These are phyloP conservation scores for Wasmannia auropunctata DNA, from an alignment of 1,140 invertebrate genomes.

Conservation along the genomic window DNA sequence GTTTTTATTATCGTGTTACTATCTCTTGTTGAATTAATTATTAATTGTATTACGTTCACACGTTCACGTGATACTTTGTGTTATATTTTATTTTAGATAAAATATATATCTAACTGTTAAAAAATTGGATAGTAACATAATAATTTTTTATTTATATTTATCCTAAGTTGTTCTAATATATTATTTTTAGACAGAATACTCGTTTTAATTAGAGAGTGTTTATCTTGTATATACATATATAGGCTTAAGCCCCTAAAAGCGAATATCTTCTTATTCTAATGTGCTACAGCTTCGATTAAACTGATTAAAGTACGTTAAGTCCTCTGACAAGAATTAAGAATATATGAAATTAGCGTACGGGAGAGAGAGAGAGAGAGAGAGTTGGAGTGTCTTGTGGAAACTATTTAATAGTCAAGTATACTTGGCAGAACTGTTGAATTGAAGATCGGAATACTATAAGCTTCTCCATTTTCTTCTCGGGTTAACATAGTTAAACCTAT, in stretches of 20 bases:
- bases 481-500: not conserved
- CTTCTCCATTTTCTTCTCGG: not conserved
- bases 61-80: not conserved
- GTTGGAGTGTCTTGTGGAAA: not conserved
- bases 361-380: not conserved
- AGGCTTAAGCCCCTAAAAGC: not conserved
- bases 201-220: not conserved
- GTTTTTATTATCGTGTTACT: not conserved
- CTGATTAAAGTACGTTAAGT: not conserved
- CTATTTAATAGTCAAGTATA: constrained; percentile 29
- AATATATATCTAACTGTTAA: not conserved
- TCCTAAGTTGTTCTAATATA: not conserved
- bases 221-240: not conserved
- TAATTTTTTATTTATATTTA: not conserved
- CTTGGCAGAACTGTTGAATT: constrained; percentile 3
- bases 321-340: not conserved
- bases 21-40: not conserved
- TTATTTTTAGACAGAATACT: not conserved
- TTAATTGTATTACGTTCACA: not conserved
- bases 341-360: constrained; percentile 15
- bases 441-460: not conserved
- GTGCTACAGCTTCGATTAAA: not conserved
- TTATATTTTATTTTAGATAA: constrained; percentile 7
- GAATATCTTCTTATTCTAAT: not conserved
- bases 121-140: not conserved